These are phyloP conservation scores for Maccullochella peelii DNA, from an alignment of 2,113 vertebrate species.

Conservation along the genomic window DNA sequence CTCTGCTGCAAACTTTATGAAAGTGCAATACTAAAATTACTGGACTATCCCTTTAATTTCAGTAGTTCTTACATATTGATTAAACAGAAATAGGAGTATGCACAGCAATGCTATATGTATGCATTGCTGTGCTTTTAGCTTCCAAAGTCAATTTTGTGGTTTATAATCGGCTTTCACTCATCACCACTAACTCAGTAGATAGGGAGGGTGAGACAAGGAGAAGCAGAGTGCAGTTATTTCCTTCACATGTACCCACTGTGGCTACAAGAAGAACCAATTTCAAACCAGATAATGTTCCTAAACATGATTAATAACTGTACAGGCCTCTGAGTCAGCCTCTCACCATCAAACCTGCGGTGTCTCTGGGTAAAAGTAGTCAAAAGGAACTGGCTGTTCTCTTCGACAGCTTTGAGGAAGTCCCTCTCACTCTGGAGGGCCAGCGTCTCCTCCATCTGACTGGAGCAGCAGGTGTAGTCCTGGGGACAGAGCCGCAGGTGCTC, in stretches of 20 bases:
- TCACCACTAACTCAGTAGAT: neutral
- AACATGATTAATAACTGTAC: neutral
- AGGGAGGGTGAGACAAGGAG: neutral
- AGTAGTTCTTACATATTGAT: neutral
- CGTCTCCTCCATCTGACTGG: conserved; percentile 90
- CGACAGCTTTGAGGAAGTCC: conserved; percentile 86
- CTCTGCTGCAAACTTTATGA: neutral
- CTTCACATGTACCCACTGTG: neutral
- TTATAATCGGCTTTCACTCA: conserved; percentile 45
- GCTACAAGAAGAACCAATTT: neutral
- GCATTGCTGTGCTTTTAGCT: conserved; percentile 21
- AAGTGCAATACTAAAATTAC: neutral
- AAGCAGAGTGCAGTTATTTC: neutral
- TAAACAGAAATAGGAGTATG: conserved; percentile 36
- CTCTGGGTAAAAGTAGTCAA: conserved; percentile 87
- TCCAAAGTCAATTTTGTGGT: neutral
- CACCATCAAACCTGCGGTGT: conserved; percentile 90
- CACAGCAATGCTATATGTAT: conserved; percentile 17
- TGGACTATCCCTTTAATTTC: conserved; percentile 8
- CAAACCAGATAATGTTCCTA: neutral
- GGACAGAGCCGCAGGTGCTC: conserved; percentile 92
- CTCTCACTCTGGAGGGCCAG: conserved; percentile 86
- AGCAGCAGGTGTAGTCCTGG: conserved; percentile 93
- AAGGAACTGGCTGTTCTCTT: conserved; percentile 88
- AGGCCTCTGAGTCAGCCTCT: conserved; percentile 51